Base-by-base conservation (phyloP, 2,797 vertebrate genomes). In the Myiothlypis coronata region DNA sequence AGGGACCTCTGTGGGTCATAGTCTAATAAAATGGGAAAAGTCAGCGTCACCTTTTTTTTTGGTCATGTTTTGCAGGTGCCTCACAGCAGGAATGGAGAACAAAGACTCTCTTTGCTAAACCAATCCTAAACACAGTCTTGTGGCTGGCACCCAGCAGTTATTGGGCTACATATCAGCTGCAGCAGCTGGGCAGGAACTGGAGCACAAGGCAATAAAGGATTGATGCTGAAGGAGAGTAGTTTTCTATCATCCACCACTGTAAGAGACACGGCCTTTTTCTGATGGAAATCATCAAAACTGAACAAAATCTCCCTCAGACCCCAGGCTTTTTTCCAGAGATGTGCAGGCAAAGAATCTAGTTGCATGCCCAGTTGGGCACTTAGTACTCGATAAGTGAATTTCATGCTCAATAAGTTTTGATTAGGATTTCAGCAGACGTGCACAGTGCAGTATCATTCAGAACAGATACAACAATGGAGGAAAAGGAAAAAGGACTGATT, bases 321-420 rank as follows among this genome's bases (percentile, higher is more conserved):
- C 7, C 8, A 69, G 24, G 7, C 22, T 43, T 80, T 82, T 88
- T 35, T 63, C 57, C 27, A 83, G 17, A 77, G 49, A 37, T 30
- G 11, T 32, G 23, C 34, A 70, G 77, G 26, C 74, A 76, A 91
- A 95, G 65, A 78, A 44, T 68, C 23, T 76, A 90, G 61, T 26
- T 71, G 41, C 46, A 77, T 2, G 12, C 55, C 5, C 35, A 68
- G 24, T 56, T 79, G 91, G 44, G 68, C 57, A 91, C 19, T 44
- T 93, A 88, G 91, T 28, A 57, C 2, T 8, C 27, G 53, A 2
- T 77, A 88, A 95, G 76, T 17, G 46, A 94, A 92, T 83, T 95
- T 91, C 64, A 94, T 16, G n/a, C 22, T 50, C 79, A 91, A 30
- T 91, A 83, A 81, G 61, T 87, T 89, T 92, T 67, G 90, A 90